Percentiles rank a stretch among this genome's conserved stretches.
Evolutionary conservation across 2,797 vertebrate species (phyloP).

Genomic region (Gouania willdenowi): DNA sequence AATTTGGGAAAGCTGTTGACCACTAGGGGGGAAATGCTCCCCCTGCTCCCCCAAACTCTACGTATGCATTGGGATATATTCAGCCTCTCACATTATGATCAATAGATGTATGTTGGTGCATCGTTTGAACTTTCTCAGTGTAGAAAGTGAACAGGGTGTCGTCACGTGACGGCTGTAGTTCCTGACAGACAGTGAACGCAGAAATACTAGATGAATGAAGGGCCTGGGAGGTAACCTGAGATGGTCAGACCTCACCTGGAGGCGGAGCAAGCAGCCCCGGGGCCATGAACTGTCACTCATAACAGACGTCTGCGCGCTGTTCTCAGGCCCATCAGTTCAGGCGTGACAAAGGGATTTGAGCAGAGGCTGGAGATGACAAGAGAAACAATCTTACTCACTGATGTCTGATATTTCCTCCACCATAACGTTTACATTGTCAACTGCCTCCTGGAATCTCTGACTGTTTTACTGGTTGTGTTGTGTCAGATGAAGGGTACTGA

Average conservation of each 20-base stretch:
- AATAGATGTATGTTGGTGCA: neutral
- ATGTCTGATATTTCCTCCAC: slow-evolving; percentile 20
- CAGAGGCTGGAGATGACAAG: slow-evolving; percentile 35
- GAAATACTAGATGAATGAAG: slow-evolving; percentile 39
- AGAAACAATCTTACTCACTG: slow-evolving; percentile 15
- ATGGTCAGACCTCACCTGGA: slow-evolving; percentile 60
- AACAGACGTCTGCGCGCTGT: slow-evolving; percentile 32
- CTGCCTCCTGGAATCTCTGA: neutral
- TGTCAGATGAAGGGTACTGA: too few species aligned
- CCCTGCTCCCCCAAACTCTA: too few species aligned
- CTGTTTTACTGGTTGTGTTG: too few species aligned
- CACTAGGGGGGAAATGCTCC: too few species aligned
- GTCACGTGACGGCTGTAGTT: neutral
- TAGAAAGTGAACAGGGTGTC: slow-evolving; percentile 33
- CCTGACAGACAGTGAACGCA: slow-evolving; percentile 22
- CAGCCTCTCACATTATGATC: too few species aligned
- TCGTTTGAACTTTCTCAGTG: neutral
- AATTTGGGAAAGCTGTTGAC: too few species aligned
- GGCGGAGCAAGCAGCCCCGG: slow-evolving; percentile 51
- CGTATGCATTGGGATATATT: too few species aligned
- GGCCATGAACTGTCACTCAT: slow-evolving; percentile 65
- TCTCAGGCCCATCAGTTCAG: slow-evolving; percentile 71
- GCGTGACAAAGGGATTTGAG: too few species aligned
- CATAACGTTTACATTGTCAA: slow-evolving; percentile 8
- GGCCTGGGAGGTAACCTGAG: slow-evolving; percentile 41